phyloP scores from a whole-genome alignment of 1,140 invertebrate species.

The Sarcophaga bullata region DNA sequence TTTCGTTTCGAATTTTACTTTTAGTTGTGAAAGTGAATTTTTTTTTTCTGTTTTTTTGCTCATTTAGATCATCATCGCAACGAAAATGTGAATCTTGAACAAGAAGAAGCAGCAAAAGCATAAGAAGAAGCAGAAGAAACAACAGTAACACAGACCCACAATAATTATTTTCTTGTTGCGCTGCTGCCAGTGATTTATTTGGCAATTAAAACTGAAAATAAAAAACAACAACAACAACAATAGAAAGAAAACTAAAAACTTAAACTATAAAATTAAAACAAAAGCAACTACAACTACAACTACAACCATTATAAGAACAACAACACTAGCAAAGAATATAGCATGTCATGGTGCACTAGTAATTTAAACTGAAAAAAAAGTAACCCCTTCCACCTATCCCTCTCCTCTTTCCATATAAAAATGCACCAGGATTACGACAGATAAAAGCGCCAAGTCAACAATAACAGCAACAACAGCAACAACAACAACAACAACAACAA shows the following conservation, averaged over 20 bases:
- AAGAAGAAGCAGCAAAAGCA: background rate
- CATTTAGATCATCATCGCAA: too few relatives aligned
- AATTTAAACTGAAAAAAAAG: too few relatives aligned
- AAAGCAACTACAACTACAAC: background rate
- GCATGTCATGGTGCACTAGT: too few relatives aligned
- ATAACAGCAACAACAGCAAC: background rate
- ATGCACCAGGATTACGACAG: background rate
- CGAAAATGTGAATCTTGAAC: conserved; percentile 22
- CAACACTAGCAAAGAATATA: too few relatives aligned
- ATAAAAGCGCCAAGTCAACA: background rate
- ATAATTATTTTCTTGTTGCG: background rate
- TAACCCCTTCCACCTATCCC: too few relatives aligned
- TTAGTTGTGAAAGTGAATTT: conserved; percentile 39
- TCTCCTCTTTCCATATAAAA: background rate
- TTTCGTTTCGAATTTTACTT: background rate
- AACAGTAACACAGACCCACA: background rate
- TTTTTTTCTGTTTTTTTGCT: background rate
- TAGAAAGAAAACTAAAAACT: too few relatives aligned
- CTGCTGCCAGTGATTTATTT: conserved; percentile 32
- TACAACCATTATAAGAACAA: background rate
- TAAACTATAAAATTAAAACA: background rate
- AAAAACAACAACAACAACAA: background rate
- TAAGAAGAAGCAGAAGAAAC: background rate
- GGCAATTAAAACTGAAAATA: conserved; percentile 28
- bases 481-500: background rate